phyloP scores from a whole-genome alignment of 2,113 vertebrate species.

The Barbus barbus region DNA sequence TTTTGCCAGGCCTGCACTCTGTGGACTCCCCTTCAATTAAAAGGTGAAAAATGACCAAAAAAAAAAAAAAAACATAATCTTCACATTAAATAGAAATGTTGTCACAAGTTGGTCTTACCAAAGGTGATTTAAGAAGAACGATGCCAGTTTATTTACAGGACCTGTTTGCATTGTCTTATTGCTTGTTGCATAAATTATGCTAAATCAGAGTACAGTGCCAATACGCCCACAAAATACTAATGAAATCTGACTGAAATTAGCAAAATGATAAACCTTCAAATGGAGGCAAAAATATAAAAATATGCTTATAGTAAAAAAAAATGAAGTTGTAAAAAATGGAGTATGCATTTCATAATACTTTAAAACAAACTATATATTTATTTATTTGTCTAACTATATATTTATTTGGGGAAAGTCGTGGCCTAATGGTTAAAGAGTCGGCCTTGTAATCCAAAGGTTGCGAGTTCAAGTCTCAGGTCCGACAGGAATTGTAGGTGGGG shows the following conservation, averaged over 20 bases:
- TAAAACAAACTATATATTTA: no score
- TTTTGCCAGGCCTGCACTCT: neutral
- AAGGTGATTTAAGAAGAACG: neutral
- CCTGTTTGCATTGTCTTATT: neutral
- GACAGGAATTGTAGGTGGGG: no score
- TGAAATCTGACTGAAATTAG: neutral
- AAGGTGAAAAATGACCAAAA: constrained; percentile 11
- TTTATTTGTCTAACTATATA: no score
- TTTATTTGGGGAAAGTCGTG: no score
- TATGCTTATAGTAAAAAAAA: no score
- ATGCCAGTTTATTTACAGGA: neutral
- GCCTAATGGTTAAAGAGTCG: no score
- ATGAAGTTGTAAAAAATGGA: no score
- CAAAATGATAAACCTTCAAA: neutral
- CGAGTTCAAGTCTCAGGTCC: no score
- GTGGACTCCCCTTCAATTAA: neutral
- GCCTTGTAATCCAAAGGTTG: no score
- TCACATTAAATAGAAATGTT: neutral
- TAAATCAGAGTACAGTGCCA: neutral
- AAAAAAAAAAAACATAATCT: neutral
- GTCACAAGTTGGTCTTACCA: neutral
- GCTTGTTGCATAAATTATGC: neutral
- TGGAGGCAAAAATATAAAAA: no score
- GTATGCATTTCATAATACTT: no score
- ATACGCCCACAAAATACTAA: neutral